phyloP scores from a whole-genome alignment of 2,113 vertebrate species.

The Zeus faber region DNA sequence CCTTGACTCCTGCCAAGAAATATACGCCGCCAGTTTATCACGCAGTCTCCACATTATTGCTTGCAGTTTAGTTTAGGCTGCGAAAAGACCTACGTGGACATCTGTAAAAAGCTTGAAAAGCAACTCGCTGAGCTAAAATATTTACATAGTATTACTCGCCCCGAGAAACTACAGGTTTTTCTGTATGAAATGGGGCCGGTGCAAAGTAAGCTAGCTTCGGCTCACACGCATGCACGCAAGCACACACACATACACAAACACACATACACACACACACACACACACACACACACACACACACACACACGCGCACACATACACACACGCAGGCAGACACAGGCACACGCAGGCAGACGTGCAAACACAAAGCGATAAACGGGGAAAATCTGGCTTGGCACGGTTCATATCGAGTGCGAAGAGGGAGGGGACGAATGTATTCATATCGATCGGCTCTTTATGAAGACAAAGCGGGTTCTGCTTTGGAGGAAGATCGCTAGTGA shows the following conservation, averaged over 20 bases:
- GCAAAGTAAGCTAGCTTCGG: constrained; percentile 4
- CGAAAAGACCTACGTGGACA: constrained; percentile 34
- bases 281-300: constrained; percentile 4
- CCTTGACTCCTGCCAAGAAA: constrained; percentile 32
- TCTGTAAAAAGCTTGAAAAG: constrained; percentile 16
- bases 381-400: constrained; percentile 33
- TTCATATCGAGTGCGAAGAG: constrained; percentile 32
- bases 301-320: background rate
- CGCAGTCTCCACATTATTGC: constrained; percentile 20
- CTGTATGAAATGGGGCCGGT: constrained; percentile 13
- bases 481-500: constrained; percentile 43
- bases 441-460: constrained; percentile 70
- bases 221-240: background rate
- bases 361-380: constrained; percentile 7
- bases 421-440: constrained; percentile 33
- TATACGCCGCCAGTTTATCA: constrained; percentile 24
- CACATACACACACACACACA: background rate
- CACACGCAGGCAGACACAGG: constrained; percentile 1
- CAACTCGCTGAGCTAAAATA: constrained; percentile 6
- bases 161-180: constrained; percentile 1
- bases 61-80: constrained; percentile 25
- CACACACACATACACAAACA: background rate
- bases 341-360: constrained; percentile 10
- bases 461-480: constrained; percentile 65
- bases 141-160: constrained; percentile 7